Evolutionary conservation across 2,888 invertebrate species (phyloP), one percentile per base, ranked within the genome.

Genomic region (Chromoteleia sp.): DNA sequence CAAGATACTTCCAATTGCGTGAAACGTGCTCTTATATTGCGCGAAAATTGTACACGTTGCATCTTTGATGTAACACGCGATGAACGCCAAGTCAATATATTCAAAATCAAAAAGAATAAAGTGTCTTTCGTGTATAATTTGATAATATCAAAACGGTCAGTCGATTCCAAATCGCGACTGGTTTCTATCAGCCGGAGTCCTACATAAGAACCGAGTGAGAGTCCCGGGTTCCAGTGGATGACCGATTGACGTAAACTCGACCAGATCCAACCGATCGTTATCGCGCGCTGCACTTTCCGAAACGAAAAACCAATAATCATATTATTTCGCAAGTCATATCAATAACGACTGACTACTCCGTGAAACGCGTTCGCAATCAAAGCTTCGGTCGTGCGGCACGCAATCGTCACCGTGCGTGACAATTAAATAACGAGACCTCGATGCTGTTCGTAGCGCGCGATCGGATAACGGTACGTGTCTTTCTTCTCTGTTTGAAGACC

Each of bases 381-480:
- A 58, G 36, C 19, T 6, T 8, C 39, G n/a, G 50, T 36, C 58
- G 39, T 39, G 67, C 29, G 36, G 52, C 75, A 56, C 45, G 59
- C 67, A 75, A 67, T 75, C 54, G 41, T 30, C 71, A 50, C 48
- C 50, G 43, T 63, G 65, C 48, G 78, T 41, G 48, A 33, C 61
- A 71, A 71, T 77, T 68, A 71, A 71, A 65, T 71, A 65, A 78
- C 56, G 45, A 70, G 71, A 63, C 78, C 78, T 71, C 58, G 71
- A 70, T 77, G 39, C 17, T 15, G 58, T 36, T 65, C 8, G 33
- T 25, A 30, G 14, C 36, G 43, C 75, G 52, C 41, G 70, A 77
- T 70, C 63, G 56, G 6, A 58, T 70, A 78, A 65, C 78, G 63
- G 77, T 61, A 43, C 10, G 19, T 17, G 15, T 59, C 50, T 59